Conservation (phyloP, 2,113 vertebrate species). For the Chloropsis hardwickii region DNA sequence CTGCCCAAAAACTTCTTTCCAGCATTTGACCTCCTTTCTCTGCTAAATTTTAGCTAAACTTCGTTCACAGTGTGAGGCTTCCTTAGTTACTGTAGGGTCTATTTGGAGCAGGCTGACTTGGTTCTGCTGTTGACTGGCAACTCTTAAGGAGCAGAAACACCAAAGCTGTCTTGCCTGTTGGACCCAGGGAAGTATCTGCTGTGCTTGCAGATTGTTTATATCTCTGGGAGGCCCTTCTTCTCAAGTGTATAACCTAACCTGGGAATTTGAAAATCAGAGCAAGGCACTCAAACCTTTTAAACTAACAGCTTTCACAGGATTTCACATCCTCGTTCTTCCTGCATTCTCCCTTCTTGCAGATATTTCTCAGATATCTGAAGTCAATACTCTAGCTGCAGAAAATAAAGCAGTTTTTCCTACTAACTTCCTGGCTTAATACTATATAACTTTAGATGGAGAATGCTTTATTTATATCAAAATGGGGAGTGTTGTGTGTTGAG, state of each 20-base stretch:
- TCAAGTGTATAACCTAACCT: background rate
- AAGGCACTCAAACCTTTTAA: background rate
- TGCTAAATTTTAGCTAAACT: background rate
- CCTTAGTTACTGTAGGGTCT: background rate
- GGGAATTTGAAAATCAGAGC: background rate
- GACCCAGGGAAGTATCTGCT: background rate
- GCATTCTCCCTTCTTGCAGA: background rate
- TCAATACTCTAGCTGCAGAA: background rate
- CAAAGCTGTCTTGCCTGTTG: background rate
- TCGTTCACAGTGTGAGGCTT: background rate
- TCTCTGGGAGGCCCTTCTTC: background rate
- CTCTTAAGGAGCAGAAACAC: background rate
- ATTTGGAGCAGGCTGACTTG: background rate
- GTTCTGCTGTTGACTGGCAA: background rate
- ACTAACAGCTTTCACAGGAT: background rate
- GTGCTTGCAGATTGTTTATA: background rate
- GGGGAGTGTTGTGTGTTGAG: background rate
- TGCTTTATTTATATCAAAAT: background rate
- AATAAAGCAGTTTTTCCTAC: background rate
- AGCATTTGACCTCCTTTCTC: background rate
- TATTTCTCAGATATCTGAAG: background rate
- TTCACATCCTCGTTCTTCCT: background rate
- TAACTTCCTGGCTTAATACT: background rate
- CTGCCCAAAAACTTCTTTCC: background rate
- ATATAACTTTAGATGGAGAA: background rate